Base-by-base conservation (phyloP, 2,888 invertebrate species). In the Xestia sexstrigata region DNA sequence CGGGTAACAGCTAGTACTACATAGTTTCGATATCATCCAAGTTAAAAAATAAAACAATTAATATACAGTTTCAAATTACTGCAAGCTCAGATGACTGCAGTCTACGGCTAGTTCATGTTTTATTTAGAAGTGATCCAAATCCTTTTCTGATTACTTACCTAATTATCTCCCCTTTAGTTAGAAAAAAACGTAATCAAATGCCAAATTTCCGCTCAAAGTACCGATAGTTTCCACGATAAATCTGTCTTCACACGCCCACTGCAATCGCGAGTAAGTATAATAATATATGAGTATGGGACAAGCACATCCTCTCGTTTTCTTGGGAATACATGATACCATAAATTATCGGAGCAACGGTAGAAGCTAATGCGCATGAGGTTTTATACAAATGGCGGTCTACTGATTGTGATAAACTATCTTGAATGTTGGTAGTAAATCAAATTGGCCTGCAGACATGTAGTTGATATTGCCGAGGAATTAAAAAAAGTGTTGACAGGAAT, bases 221-320 rank as follows among this genome's bases (percentile, higher is more conserved):
- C 26, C 62, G 66, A 74, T 76, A 81, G 84, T 84, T 86, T 86
- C 83, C 77, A 84, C 85, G 74, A 91, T 91, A 90, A 91, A 91
- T 91, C 88, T 84, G 71, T 87, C 82, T 52, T 23, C 68, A 70
- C 76, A 81, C 90, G 83, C 89, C 90, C 85, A 90, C 90, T 69
- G 72, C 68, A 78, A 74, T 74, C 69, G 69, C 79, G 49, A 76
- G 79, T 81, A 86, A 67, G 62, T 72, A 85, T 79, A 70, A 79
- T 87, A 82, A 81, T 82, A 82, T 73, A 78, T 81, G 81, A 72
- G 65, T n/a, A n/a, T 49, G 39, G 68, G 88, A 84, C 86, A 87
- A 65, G 78, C 74, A 86, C 78, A 86, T 88, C 89, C 89, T 85
- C 76, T 70, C 63, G 73, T 70, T 76, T 78, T 70, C 70, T 68